Conservation (phyloP, 1,140 invertebrate species). For the Nylanderia fulva region DNA sequence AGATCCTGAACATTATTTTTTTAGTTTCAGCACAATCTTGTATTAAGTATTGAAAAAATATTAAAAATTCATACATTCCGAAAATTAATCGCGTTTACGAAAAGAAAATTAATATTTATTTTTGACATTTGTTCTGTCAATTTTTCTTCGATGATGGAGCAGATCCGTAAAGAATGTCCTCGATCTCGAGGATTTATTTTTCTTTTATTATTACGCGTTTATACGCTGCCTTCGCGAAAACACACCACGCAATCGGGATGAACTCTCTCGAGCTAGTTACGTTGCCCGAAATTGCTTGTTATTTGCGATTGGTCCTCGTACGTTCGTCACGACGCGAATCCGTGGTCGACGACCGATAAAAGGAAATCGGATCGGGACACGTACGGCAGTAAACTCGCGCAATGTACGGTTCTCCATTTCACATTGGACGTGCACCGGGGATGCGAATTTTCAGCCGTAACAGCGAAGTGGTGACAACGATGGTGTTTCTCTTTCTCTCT, state of each 20-base stretch:
- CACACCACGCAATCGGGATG: slow-evolving; percentile 20
- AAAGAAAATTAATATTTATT: no score
- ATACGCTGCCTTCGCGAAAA: not conserved
- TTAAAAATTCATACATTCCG: not conserved
- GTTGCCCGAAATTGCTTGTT: slow-evolving; percentile 48
- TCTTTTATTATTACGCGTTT: slow-evolving; percentile 8
- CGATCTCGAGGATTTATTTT: not conserved
- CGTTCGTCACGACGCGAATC: slow-evolving; percentile 51
- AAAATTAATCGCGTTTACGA: not conserved
- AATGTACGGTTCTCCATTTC: slow-evolving; percentile 32
- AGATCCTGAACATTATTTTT: not conserved
- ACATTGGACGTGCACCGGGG: not conserved
- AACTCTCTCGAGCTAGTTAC: slow-evolving; percentile 45
- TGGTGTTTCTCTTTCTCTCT: slow-evolving; percentile 19
- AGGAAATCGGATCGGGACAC: slow-evolving; percentile 64
- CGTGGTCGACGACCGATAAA: slow-evolving; percentile 41
- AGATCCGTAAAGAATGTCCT: not conserved
- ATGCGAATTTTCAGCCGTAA: slow-evolving; percentile 43
- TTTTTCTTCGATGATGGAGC: not conserved
- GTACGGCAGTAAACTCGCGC: slow-evolving; percentile 43
- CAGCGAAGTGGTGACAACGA: slow-evolving; percentile 31
- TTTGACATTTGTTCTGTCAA: not conserved
- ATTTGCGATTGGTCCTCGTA: slow-evolving; percentile 38
- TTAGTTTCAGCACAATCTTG: not conserved
- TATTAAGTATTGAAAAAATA: not conserved